These are phyloP conservation scores for Thomomys bottae DNA, from an alignment of 2,113 vertebrate genomes.

Conservation along the genomic window DNA sequence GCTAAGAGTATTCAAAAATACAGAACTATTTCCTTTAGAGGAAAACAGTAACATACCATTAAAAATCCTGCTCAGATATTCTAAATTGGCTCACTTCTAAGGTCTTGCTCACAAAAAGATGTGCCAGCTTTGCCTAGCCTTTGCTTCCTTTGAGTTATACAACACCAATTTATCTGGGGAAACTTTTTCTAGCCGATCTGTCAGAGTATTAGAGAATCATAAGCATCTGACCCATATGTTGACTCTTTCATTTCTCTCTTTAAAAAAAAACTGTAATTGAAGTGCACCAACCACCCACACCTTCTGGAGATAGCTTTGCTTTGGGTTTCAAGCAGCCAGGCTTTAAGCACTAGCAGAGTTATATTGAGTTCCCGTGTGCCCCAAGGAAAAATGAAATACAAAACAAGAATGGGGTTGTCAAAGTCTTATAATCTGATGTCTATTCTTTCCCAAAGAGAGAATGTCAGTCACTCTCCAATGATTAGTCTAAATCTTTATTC, in stretches of 20 bases:
- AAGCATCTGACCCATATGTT: conserved; percentile 60
- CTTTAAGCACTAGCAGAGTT: conserved; percentile 50
- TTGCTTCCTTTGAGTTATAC: conserved; percentile 69
- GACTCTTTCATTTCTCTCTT: conserved; percentile 61
- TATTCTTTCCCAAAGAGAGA: not conserved
- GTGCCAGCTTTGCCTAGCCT: conserved; percentile 32
- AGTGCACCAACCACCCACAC: conserved; percentile 22
- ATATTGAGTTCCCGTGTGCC: not conserved
- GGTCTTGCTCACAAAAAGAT: conserved; percentile 46
- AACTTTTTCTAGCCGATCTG: conserved; percentile 46
- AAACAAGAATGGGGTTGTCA: conserved; percentile 25
- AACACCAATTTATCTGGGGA: conserved; percentile 60
- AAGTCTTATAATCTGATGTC: conserved; percentile 18
- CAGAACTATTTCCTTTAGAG: not conserved
- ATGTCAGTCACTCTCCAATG: not conserved
- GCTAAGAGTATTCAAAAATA: conserved; percentile 1
- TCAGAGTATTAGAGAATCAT: conserved; percentile 50
- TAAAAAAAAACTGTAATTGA: conserved; percentile 33
- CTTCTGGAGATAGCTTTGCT: conserved; percentile 52
- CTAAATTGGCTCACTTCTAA: conserved; percentile 54
- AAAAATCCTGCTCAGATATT: conserved; percentile 22
- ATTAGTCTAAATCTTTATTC: not conserved
- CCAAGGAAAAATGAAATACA: not conserved
- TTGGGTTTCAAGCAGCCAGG: conserved; percentile 38
- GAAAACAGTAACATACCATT: not conserved